A percentile compares a stretch with the other conserved stretches of the same genome.
Evolutionary conservation across 1,140 invertebrate genomes (phyloP).

Genomic region (Doryteuthis pealeii): DNA sequence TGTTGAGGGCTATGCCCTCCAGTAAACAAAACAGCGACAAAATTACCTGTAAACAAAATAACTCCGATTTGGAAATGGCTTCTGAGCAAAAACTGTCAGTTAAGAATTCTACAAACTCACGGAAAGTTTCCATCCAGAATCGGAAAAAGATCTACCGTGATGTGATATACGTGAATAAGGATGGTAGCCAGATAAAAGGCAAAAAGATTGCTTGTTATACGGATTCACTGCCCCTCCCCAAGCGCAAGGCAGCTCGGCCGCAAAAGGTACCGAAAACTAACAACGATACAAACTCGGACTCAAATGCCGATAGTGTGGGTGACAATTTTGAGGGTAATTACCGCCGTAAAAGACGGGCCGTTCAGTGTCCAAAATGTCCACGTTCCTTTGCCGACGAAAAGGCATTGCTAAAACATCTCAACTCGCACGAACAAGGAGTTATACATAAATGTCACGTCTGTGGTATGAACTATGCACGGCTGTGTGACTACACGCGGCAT

Average conservation of each 20-base stretch:
- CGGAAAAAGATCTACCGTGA: conserved; percentile 4
- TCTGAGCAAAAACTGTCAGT: no score
- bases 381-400: conserved; percentile 8
- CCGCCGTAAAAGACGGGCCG: background rate
- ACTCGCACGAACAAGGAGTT: background rate
- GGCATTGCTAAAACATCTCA: background rate
- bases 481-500: conserved; percentile 7
- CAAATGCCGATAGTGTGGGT: background rate
- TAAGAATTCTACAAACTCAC: no score
- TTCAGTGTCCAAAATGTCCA: conserved; percentile 10
- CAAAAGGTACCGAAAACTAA: background rate
- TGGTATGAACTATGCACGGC: conserved; percentile 12
- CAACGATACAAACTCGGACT: background rate
- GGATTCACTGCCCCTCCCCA: background rate
- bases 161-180: conserved; percentile 6
- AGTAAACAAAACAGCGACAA: no score
- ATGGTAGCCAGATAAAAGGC: conserved; percentile 5
- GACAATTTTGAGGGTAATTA: background rate
- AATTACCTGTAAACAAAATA: no score
- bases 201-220: background rate
- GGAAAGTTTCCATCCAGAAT: background rate
- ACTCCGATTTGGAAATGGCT: no score
- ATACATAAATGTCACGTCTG: conserved; percentile 12
- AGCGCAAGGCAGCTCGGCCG: background rate
- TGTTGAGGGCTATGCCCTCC: no score